Percentiles rank a stretch among this genome's conserved stretches.
phyloP scores from a whole-genome alignment of 2,797 vertebrate genomes.

The Coilia nasus region DNA sequence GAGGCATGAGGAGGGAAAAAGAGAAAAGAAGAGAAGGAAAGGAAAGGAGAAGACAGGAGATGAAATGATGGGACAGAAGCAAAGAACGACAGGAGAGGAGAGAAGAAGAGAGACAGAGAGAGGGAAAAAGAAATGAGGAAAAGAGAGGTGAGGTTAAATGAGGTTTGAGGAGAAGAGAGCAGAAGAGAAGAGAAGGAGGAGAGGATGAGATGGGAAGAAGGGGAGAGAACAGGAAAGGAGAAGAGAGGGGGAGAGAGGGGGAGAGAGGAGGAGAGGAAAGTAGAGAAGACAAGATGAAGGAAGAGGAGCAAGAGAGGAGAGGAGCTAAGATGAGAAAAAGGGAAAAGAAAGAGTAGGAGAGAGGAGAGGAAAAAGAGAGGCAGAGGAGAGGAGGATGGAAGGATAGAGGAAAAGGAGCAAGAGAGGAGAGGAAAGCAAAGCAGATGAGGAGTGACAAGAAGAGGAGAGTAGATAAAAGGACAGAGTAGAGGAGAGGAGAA shows the following conservation, averaged over 20 bases:
- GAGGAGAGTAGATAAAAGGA: neutral
- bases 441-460: neutral
- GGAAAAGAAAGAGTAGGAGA: neutral
- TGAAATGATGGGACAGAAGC: no score
- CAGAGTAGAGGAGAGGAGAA: neutral
- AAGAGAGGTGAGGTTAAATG: neutral
- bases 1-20: no score
- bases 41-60: no score
- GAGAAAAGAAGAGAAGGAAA: no score
- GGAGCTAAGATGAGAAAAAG: neutral
- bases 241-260: neutral
- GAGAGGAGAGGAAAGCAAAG: neutral
- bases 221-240: neutral
- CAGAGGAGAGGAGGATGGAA: neutral
- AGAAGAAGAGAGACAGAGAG: neutral
- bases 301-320: neutral
- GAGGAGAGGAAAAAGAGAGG: neutral
- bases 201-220: no score
- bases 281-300: neutral
- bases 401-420: neutral
- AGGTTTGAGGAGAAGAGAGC: neutral
- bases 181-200: no score
- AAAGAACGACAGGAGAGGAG: no score
- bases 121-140: neutral
- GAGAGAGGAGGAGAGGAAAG: neutral